Conservation (phyloP, 2,888 invertebrate species). For the Margaritifera margaritifera region DNA sequence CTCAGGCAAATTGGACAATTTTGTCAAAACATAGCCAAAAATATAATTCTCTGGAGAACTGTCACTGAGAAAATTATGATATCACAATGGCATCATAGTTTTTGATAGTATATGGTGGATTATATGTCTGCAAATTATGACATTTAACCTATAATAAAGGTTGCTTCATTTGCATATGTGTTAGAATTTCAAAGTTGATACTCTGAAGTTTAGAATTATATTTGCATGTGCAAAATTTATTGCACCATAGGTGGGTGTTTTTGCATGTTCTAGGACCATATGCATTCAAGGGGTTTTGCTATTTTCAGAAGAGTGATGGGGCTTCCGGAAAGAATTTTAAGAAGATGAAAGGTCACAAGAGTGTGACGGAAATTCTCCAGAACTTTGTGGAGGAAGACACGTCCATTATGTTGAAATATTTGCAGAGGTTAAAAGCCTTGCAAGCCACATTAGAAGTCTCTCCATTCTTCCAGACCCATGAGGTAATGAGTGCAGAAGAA, state of each 20-base stretch:
- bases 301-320: constrained; percentile 83
- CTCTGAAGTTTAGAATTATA: too few species aligned
- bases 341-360: constrained; percentile 88
- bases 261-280: too few species aligned
- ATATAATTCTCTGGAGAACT: neutral
- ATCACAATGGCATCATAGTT: too few species aligned
- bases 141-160: too few species aligned
- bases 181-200: too few species aligned
- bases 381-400: constrained; percentile 87
- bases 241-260: too few species aligned
- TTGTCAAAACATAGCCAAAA: neutral
- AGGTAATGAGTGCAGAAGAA: constrained; percentile 47
- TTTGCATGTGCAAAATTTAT: too few species aligned
- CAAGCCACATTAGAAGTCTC: constrained; percentile 63
- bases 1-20: too few species aligned
- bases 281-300: constrained; percentile 4
- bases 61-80: neutral
- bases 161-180: too few species aligned
- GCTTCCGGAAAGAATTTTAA: constrained; percentile 96
- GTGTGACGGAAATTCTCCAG: constrained; percentile 84
- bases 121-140: too few species aligned
- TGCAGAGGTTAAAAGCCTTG: constrained; percentile 62
- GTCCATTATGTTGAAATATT: constrained; percentile 81
- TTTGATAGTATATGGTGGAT: too few species aligned
- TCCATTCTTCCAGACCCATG: constrained; percentile 64